Percentiles rank a stretch among this genome's conserved stretches.
These are phyloP conservation scores for Araneus ventricosus DNA, from an alignment of 1,140 invertebrate species.

Conservation along the genomic window DNA sequence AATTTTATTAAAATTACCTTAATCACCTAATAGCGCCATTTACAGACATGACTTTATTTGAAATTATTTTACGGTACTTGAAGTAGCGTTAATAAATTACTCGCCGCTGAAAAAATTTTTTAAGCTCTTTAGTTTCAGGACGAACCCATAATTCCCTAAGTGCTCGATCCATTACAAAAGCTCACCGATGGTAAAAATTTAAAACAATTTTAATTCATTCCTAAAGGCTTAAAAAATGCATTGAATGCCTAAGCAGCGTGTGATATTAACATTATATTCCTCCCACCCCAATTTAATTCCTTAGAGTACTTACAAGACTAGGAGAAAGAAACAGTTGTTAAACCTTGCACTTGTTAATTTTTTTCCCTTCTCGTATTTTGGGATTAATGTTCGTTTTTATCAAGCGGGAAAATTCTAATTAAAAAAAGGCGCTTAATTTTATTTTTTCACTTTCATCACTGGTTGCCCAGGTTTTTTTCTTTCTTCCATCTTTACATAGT, in stretches of 20 bases:
- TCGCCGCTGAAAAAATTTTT: neutral
- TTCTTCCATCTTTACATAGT: neutral
- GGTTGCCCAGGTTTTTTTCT: neutral
- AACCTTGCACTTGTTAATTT: slow-evolving; percentile 6
- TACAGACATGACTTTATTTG: neutral
- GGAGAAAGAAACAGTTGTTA: slow-evolving; percentile 22
- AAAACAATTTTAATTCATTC: neutral
- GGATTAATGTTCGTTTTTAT: slow-evolving; percentile 51
- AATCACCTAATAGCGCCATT: too few species aligned
- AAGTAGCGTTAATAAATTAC: neutral
- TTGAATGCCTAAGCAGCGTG: neutral
- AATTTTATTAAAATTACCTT: too few species aligned
- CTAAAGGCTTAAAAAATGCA: neutral
- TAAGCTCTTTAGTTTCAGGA: neutral
- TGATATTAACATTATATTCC: neutral
- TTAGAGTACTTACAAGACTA: neutral
- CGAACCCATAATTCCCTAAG: neutral
- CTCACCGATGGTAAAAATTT: neutral
- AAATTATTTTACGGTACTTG: neutral
- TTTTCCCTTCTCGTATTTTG: neutral
- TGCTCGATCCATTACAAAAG: neutral
- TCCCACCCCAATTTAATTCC: slow-evolving; percentile 2
- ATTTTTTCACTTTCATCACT: neutral
- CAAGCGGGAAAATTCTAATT: neutral
- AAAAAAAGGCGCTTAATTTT: neutral